These are phyloP conservation scores for Tenthredo distinguenda DNA, from an alignment of 2,888 invertebrate genomes.

Conservation along the genomic window DNA sequence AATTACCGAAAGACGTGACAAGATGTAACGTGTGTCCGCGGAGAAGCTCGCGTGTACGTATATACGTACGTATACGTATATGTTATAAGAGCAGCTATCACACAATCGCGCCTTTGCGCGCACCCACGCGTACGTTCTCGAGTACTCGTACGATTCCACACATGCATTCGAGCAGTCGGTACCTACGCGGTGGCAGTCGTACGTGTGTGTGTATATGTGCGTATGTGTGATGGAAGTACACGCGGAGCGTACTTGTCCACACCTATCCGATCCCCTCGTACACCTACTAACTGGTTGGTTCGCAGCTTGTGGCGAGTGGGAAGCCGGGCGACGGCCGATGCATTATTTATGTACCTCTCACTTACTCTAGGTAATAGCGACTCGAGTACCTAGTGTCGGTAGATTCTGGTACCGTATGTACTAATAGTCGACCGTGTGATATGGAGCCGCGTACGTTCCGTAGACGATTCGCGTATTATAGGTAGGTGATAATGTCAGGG, in stretches of 20 bases:
- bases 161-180: neutral
- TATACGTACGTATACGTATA: neutral
- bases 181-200: neutral
- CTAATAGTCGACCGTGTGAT: slow-evolving; percentile 44
- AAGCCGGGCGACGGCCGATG: slow-evolving; percentile 69
- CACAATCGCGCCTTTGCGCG: slow-evolving; percentile 31
- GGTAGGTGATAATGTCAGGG: neutral
- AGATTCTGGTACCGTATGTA: slow-evolving; percentile 20
- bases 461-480: neutral
- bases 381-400: slow-evolving; percentile 6
- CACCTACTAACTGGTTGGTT: slow-evolving; percentile 21
- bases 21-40: slow-evolving; percentile 43
- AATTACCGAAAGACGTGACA: slow-evolving; percentile 54
- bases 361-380: slow-evolving; percentile 54
- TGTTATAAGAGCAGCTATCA: slow-evolving; percentile 6
- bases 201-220: neutral
- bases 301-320: slow-evolving; percentile 55
- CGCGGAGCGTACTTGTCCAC: slow-evolving; percentile 28
- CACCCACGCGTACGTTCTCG: slow-evolving; percentile 35
- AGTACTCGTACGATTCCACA: neutral
- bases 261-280: slow-evolving; percentile 48
- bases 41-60: slow-evolving; percentile 4
- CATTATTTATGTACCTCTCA: slow-evolving; percentile 72
- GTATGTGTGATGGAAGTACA: neutral
- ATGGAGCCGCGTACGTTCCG: neutral